Percentiles rank a stretch among this genome's conserved stretches.
Evolutionary conservation across 2,888 invertebrate species (phyloP).

Genomic region (Ectropis crepuscularia): DNA sequence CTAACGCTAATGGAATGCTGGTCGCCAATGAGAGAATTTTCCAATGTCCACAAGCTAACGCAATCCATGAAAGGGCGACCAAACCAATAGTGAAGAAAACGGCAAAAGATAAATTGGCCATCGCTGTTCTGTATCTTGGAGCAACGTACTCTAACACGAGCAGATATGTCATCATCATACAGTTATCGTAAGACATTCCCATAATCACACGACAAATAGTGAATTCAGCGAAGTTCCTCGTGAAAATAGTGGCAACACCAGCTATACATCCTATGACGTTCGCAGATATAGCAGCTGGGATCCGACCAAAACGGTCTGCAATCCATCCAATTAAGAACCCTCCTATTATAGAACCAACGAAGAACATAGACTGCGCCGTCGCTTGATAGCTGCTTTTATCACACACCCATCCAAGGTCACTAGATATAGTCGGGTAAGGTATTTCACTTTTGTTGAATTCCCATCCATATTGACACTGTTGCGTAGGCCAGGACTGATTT

Average conservation of each 20-base stretch:
- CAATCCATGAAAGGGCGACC: slow-evolving; percentile 65
- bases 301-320: slow-evolving; percentile 64
- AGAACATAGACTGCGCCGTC: slow-evolving; percentile 66
- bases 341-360: slow-evolving; percentile 67
- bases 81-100: slow-evolving; percentile 47
- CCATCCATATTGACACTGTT: slow-evolving; percentile 64
- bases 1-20: slow-evolving; percentile 61
- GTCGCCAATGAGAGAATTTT: slow-evolving; percentile 61
- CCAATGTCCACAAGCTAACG: slow-evolving; percentile 68
- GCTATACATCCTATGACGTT: slow-evolving; percentile 63
- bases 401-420: slow-evolving; percentile 71
- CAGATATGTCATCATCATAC: slow-evolving; percentile 32
- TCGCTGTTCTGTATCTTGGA: slow-evolving; percentile 32
- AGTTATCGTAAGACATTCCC: slow-evolving; percentile 35
- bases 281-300: slow-evolving; percentile 60
- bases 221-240: slow-evolving; percentile 23
- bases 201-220: slow-evolving; percentile 7
- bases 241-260: slow-evolving; percentile 58
- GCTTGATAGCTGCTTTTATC: slow-evolving; percentile 60
- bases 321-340: slow-evolving; percentile 66
- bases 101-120: slow-evolving; percentile 32
- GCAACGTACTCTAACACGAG: slow-evolving; percentile 33
- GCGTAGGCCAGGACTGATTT: slow-evolving; percentile 53
- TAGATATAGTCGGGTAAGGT: slow-evolving; percentile 67
- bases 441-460: slow-evolving; percentile 70